A percentile compares a stretch with the other conserved stretches of the same genome.
Evolutionary conservation across 2,797 vertebrate genomes (phyloP).

Genomic region (Schizopygopsis malacanthus): DNA sequence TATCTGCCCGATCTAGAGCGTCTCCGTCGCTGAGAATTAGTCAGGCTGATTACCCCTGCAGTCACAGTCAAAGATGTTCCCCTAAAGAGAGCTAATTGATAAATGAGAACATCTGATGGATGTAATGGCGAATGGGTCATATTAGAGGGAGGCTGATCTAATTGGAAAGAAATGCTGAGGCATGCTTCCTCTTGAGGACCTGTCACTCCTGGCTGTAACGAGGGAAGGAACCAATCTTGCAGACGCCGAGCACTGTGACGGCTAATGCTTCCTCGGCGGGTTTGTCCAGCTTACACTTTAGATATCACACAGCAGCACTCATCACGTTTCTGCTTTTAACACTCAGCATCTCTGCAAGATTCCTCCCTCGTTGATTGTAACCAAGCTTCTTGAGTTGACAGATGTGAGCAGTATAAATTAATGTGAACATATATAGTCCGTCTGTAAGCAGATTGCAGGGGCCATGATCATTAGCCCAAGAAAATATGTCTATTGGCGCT

Average conservation of each 20-base stretch:
- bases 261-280: conserved; percentile 19
- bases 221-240: conserved; percentile 37
- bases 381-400: conserved; percentile 12
- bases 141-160: conserved; percentile 48
- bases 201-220: conserved; percentile 40
- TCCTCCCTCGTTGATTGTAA: neutral
- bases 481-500: conserved; percentile 2
- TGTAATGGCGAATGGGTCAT: conserved; percentile 49
- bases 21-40: conserved; percentile 51
- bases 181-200: conserved; percentile 39
- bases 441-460: conserved; percentile 1
- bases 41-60: conserved; percentile 54
- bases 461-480: neutral
- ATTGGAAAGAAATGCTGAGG: conserved; percentile 54
- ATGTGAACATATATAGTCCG: neutral
- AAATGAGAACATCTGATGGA: conserved; percentile 53
- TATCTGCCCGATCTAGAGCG: conserved; percentile 56
- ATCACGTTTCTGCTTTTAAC: conserved; percentile 27
- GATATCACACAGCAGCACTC: conserved; percentile 28
- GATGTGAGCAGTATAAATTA: conserved; percentile 25
- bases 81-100: conserved; percentile 57
- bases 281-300: conserved; percentile 9
- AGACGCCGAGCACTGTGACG: neutral
- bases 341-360: conserved; percentile 1
- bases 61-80: conserved; percentile 52